Conservation (phyloP, 2,888 invertebrate species). For the Nomada ruficornis region DNA sequence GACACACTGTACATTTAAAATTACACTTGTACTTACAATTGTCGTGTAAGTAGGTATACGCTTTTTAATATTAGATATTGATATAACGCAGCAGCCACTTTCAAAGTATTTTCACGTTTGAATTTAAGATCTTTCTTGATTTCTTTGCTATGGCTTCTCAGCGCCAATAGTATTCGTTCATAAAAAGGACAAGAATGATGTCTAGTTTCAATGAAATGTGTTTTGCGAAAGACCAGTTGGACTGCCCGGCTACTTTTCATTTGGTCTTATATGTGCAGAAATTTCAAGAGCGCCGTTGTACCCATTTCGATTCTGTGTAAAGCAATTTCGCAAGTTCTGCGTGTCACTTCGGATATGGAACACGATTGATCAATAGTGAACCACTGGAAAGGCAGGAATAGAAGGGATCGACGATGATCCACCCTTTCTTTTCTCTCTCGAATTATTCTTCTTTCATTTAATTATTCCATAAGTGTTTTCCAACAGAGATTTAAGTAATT, state of each 20-base stretch:
- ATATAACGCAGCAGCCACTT: too few species aligned
- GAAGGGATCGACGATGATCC: slow-evolving; percentile 24
- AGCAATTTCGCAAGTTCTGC: slow-evolving; percentile 64
- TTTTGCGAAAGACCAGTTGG: background rate
- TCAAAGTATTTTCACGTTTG: too few species aligned
- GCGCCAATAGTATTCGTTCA: too few species aligned
- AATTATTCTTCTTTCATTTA: background rate
- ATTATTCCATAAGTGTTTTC: background rate
- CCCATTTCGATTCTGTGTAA: slow-evolving; percentile 46
- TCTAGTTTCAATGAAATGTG: slow-evolving; percentile 16
- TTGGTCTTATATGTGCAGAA: slow-evolving; percentile 35
- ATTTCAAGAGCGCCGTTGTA: slow-evolving; percentile 47
- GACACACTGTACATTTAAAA: too few species aligned
- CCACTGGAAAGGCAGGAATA: slow-evolving; percentile 8
- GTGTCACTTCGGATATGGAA: slow-evolving; percentile 54
- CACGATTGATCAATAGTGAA: slow-evolving; percentile 52
- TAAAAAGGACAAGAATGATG: too few species aligned
- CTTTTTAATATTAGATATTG: too few species aligned
- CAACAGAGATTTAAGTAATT: too few species aligned
- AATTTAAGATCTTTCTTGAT: too few species aligned
- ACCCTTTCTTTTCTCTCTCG: slow-evolving; percentile 23
- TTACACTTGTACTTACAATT: too few species aligned
- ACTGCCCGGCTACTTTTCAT: slow-evolving; percentile 24
- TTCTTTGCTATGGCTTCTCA: too few species aligned
- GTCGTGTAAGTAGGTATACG: too few species aligned